Evolutionary conservation across 2,113 vertebrate species (phyloP).

Genomic region (Beaufortia kweichowensis): DNA sequence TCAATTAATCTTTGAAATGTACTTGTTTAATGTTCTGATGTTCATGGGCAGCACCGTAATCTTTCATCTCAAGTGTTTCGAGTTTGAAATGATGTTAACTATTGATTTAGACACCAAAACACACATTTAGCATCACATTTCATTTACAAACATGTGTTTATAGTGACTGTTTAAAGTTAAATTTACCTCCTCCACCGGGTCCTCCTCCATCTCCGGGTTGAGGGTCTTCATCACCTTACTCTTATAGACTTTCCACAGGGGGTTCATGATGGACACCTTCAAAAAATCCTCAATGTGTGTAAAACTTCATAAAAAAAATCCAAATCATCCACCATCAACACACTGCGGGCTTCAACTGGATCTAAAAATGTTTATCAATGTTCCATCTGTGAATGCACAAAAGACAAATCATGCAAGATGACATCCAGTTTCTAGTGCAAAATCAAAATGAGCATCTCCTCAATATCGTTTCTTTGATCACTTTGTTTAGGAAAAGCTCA

Average conservation of each 20-base stretch:
- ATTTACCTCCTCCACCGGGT: conserved; percentile 68
- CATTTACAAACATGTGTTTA: too few species aligned
- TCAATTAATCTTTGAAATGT: too few species aligned
- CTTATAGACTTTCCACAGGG: conserved; percentile 77
- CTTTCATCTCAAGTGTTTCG: too few species aligned
- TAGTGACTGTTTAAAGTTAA: too few species aligned
- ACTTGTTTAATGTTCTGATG: too few species aligned
- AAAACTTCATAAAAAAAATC: conserved; percentile 50
- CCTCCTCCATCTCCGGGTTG: conserved; percentile 74
- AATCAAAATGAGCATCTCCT: conserved; percentile 40
- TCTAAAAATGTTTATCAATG: conserved; percentile 15
- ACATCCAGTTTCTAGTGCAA: conserved; percentile 27
- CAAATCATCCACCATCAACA: conserved; percentile 49
- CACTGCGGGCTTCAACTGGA: conserved; percentile 46
- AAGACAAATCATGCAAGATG: conserved; percentile 23
- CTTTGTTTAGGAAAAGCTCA: conserved; percentile 11
- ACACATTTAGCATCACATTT: too few species aligned
- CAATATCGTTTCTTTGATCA: conserved; percentile 50
- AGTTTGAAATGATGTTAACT: too few species aligned
- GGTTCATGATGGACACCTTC: conserved; percentile 70
- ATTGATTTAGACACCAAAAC: too few species aligned
- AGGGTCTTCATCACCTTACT: conserved; percentile 80
- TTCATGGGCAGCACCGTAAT: too few species aligned
- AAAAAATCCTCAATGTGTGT: conserved; percentile 13
- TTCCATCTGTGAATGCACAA: conserved; percentile 55